phyloP scores from a whole-genome alignment of 2,113 vertebrate species.

The Pimephales promelas region DNA sequence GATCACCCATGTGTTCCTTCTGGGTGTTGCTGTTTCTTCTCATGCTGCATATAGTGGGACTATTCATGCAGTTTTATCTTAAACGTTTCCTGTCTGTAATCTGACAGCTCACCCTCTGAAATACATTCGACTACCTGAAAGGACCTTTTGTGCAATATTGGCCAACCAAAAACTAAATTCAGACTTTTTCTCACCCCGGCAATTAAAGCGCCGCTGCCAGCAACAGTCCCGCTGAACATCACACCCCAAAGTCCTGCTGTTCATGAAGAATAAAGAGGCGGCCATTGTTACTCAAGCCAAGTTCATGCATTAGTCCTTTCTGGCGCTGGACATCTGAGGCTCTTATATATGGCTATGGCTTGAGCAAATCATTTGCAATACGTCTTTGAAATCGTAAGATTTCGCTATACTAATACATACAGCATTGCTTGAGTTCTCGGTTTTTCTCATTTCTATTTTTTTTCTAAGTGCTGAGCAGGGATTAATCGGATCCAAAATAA shows the following conservation, averaged over 20 bases:
- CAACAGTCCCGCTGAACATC: constrained; percentile 45
- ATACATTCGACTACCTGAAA: constrained; percentile 60
- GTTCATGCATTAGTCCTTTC: not conserved
- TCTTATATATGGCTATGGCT: not conserved
- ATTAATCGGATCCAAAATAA: too few relatives aligned
- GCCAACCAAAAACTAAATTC: constrained; percentile 45
- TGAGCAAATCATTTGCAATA: too few relatives aligned
- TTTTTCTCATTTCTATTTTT: too few relatives aligned
- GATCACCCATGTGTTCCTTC: constrained; percentile 45
- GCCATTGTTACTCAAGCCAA: not conserved
- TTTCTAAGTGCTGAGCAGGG: too few relatives aligned
- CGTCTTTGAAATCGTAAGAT: too few relatives aligned
- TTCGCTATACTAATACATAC: too few relatives aligned
- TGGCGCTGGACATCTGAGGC: not conserved
- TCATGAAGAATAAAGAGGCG: constrained; percentile 32
- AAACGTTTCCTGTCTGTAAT: constrained; percentile 64
- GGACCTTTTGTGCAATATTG: constrained; percentile 57
- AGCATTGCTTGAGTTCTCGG: too few relatives aligned
- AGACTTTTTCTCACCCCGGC: constrained; percentile 46
- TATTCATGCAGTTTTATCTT: constrained; percentile 65
- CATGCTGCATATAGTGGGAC: constrained; percentile 52
- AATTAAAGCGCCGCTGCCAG: constrained; percentile 55
- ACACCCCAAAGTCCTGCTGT: constrained; percentile 41
- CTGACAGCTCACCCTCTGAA: constrained; percentile 61
- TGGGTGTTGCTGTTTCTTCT: constrained; percentile 47